Evolutionary conservation across 2,113 vertebrate species (phyloP).

Genomic region (Orientallactaga bullata): DNA sequence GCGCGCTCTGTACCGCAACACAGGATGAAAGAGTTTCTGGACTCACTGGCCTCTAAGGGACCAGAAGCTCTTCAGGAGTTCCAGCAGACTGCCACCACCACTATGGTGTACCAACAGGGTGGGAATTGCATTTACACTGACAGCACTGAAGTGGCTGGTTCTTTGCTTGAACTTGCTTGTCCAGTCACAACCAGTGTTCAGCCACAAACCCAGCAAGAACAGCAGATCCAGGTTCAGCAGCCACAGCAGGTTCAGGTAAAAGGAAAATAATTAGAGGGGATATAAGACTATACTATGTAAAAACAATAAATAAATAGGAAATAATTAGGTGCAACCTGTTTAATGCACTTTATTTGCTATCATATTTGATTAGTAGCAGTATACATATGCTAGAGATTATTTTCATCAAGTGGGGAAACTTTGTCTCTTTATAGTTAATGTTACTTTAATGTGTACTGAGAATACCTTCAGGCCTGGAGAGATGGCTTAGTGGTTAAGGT

Average conservation of each 20-base stretch:
- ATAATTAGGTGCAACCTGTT: background rate
- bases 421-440: background rate
- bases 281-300: too few relatives aligned
- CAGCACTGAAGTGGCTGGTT: conserved; percentile 99
- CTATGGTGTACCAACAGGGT: conserved; percentile 98
- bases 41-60: conserved; percentile 96
- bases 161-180: conserved; percentile 97
- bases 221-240: conserved; percentile 90
- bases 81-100: conserved; percentile 93
- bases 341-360: conserved; percentile 19
- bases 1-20: conserved; percentile 98
- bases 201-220: conserved; percentile 89
- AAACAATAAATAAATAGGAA: conserved; percentile 82
- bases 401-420: background rate
- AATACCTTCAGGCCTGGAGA: background rate
- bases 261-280: background rate
- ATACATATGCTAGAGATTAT: background rate
- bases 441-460: conserved; percentile 10
- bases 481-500: too few relatives aligned
- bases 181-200: conserved; percentile 94
- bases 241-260: conserved; percentile 92
- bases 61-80: conserved; percentile 98
- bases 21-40: conserved; percentile 99
- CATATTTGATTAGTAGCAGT: background rate
- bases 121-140: conserved; percentile 98